Percentiles rank a stretch among this genome's conserved stretches.
Conservation (phyloP, 2,113 vertebrate genomes). For the Coptodon rendalli region DNA sequence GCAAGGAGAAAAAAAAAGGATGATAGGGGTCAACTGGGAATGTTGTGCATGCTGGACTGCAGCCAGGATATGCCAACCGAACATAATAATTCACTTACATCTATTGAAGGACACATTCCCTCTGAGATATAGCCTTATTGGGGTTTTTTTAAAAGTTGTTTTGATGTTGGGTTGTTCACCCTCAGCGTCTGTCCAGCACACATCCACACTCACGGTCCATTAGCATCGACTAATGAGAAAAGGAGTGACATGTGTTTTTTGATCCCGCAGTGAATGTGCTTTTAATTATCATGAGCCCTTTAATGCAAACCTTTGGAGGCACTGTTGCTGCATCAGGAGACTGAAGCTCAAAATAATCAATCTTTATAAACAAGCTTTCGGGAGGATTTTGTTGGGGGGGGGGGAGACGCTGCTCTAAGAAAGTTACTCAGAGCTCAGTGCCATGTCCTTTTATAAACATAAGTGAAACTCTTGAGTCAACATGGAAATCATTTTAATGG, state of each 20-base stretch:
- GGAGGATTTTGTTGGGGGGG: background rate
- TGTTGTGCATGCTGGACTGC: background rate
- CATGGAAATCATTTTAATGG: conserved; percentile 39
- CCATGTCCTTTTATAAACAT: conserved; percentile 24
- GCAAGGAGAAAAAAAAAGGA: background rate
- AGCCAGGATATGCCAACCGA: background rate
- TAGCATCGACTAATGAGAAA: background rate
- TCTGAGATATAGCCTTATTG: background rate
- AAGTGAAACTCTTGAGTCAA: conserved; percentile 14
- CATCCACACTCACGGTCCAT: background rate
- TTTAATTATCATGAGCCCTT: background rate
- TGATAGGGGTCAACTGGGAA: background rate
- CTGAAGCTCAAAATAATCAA: conserved; percentile 9
- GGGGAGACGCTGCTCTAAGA: background rate
- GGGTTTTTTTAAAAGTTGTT: rapidly evolving
- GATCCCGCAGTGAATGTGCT: background rate
- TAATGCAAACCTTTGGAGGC: background rate
- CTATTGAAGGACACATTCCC: background rate
- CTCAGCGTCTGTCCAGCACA: background rate
- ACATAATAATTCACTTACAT: background rate
- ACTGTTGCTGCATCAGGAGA: background rate
- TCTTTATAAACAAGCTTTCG: conserved; percentile 29
- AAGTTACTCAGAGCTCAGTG: background rate
- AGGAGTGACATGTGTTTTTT: background rate
- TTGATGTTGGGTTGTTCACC: background rate